Evolutionary conservation across 2,797 vertebrate species (phyloP), one percentile per base, ranked within the genome.

Genomic region (Acrossocheilus fasciatus): DNA sequence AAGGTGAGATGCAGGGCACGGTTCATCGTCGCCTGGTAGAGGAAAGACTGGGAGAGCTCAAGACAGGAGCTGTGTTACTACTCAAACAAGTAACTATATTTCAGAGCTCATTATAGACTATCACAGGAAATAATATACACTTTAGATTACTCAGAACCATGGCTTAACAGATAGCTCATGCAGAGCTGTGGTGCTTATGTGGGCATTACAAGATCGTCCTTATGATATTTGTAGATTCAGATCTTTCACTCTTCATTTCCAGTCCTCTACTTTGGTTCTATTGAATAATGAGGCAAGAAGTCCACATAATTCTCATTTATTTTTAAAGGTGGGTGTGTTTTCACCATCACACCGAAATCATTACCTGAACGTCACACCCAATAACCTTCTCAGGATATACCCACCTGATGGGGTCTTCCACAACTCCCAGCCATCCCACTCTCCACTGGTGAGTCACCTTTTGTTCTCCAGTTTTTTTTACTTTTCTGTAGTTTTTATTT

Each of bases 261-360:
- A 50, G 7, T 17, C 14, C 7, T 73, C 12, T 17, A 12, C 39
- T 80, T n/a, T 64, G 77, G 50, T 20, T 50, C 6, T 34, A n/a
- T n/a, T 6, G 5, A 66, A 47, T 47, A 80, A 80, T 6, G 34
- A 30, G n/a, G 8, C 57, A 18, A 45, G n/a, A 59, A 43, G 45
- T 41, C 4, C 6, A 64, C 18, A 43, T 5, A 57, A 7, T 15
- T 41, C 10, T 62, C 8, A 83, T 69, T 30, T 54, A 0, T 12
- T 84, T 84, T 43, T 34, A 0, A 90, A 99, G 98, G 97, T 99
- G 43, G 97, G 98, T 0, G 98, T 99, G 87, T 99, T 99, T 91
- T 99, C 98, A 12, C 98, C 98, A 0, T 99, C 98, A 6, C 96
- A 97, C 83, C 96, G 98, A 26, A 99, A 98, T 93, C 98, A 99